A percentile compares a stretch with the other conserved stretches of the same genome.
phyloP scores from a whole-genome alignment of 2,113 vertebrate species.

The Apaloderma vittatum region DNA sequence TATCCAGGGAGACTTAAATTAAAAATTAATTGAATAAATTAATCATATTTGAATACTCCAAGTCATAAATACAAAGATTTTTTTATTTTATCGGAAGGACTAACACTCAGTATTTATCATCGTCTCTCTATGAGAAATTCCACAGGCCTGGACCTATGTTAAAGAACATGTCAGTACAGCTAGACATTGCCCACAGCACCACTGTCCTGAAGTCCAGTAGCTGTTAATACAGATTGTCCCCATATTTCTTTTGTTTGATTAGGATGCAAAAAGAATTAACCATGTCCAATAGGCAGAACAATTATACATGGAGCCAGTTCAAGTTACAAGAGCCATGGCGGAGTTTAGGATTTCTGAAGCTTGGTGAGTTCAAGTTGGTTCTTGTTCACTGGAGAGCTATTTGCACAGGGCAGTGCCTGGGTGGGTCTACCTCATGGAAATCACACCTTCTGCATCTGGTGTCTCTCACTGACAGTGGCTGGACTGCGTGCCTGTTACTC shows the following conservation, averaged over 20 bases:
- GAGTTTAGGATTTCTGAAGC: not conserved
- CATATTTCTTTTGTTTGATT: not conserved
- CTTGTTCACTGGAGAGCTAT: not conserved
- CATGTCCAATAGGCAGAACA: not conserved
- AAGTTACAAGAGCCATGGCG: not conserved
- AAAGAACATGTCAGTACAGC: not conserved
- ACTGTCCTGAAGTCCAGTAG: not conserved
- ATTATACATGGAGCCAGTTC: not conserved
- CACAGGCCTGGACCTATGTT: not conserved
- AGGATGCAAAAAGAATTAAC: not conserved
- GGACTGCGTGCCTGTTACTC: not conserved
- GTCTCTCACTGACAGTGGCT: not conserved
- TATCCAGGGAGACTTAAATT: not conserved
- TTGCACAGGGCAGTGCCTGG: not conserved
- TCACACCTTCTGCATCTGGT: not conserved
- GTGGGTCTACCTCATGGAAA: not conserved
- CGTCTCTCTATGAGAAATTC: not conserved
- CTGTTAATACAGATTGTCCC: not conserved
- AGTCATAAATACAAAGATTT: not conserved
- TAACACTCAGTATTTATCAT: accelerated
- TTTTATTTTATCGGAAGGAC: not conserved
- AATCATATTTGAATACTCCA: not conserved
- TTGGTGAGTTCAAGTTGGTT: not conserved
- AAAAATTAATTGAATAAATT: not conserved
- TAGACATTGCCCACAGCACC: not conserved